phyloP scores from a whole-genome alignment of 2,888 invertebrate genomes.

The Caenorhabditis becei region DNA sequence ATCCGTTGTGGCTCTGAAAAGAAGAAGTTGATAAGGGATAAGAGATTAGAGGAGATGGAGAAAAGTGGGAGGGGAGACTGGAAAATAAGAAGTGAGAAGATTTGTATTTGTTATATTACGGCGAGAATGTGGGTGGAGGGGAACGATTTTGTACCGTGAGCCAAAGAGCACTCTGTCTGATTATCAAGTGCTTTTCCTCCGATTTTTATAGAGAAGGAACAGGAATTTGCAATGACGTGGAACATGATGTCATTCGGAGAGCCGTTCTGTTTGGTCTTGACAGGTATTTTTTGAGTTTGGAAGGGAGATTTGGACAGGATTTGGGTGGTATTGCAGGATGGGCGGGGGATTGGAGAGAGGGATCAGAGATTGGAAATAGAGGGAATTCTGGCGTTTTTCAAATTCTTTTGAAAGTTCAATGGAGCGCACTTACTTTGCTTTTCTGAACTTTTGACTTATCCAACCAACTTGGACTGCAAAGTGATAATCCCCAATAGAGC shows the following conservation, averaged over 20 bases:
- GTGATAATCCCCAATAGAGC: too few species aligned
- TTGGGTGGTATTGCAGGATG: background rate
- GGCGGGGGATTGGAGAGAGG: background rate
- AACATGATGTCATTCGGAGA: background rate
- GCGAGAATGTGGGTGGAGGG: background rate
- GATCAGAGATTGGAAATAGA: background rate
- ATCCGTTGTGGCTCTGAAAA: conserved; percentile 43
- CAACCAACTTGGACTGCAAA: too few species aligned
- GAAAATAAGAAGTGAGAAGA: background rate
- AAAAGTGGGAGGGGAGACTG: background rate
- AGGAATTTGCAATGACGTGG: background rate
- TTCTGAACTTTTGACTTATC: too few species aligned
- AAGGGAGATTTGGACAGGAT: background rate
- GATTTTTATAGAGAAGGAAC: background rate
- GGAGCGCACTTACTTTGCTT: too few species aligned
- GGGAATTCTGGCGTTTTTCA: too few species aligned
- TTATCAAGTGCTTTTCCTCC: background rate
- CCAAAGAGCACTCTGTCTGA: background rate
- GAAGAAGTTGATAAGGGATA: background rate
- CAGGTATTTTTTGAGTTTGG: background rate
- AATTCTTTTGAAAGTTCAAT: too few species aligned
- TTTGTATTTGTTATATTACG: background rate
- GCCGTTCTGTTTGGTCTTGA: too few species aligned
- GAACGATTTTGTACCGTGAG: background rate
- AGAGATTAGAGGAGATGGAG: background rate